Evolutionary conservation across 1,140 invertebrate genomes (phyloP).

Genomic region (Augochlora pura): DNA sequence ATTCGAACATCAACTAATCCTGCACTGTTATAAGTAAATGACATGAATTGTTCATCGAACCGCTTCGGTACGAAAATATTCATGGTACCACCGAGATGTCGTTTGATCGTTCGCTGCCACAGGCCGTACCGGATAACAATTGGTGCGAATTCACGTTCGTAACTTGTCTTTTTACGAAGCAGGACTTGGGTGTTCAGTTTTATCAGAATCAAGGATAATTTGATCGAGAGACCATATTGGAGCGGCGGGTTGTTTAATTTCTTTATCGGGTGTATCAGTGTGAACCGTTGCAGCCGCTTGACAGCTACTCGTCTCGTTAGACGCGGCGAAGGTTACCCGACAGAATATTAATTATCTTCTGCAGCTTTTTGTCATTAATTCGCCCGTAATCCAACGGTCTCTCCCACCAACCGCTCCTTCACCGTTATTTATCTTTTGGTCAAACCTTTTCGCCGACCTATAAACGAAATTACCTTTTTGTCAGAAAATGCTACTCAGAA

Average conservation of each 20-base stretch:
- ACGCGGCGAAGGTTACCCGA: constrained; percentile 5
- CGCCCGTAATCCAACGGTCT: constrained; percentile 22
- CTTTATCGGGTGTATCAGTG: background rate
- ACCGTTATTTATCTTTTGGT: background rate
- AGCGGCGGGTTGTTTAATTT: background rate
- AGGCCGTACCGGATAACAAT: constrained; percentile 5
- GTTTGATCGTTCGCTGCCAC: background rate
- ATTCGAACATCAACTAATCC: background rate
- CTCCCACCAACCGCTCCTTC: background rate
- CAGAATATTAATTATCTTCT: constrained; percentile 30
- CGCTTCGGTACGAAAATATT: background rate
- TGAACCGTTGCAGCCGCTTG: background rate
- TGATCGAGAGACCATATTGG: background rate
- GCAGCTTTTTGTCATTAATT: constrained; percentile 18
- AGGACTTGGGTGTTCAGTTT: background rate
- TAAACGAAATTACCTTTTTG: background rate
- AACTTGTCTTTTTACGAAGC: background rate
- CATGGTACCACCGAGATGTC: background rate
- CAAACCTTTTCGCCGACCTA: background rate
- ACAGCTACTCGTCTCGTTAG: constrained; percentile 9
- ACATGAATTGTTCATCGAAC: background rate
- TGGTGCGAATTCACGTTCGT: background rate
- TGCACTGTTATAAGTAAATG: background rate
- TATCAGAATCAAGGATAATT: background rate
- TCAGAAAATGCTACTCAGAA: background rate